phyloP scores from a whole-genome alignment of 2,113 vertebrate genomes.

The Cettia cetti region DNA sequence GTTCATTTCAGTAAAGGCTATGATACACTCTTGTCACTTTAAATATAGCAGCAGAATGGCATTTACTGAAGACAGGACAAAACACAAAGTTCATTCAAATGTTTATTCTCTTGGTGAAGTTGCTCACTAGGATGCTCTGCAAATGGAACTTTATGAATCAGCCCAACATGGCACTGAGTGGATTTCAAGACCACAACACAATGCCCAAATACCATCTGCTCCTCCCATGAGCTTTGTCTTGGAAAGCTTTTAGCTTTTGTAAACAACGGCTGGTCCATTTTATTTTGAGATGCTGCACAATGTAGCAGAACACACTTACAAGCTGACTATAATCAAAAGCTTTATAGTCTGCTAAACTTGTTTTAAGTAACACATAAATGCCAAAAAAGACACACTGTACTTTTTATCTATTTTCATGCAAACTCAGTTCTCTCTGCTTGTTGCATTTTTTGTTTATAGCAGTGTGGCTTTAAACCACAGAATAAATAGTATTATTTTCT shows the following conservation, averaged over 20 bases:
- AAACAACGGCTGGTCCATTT: neutral
- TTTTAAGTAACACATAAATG: conserved; percentile 44
- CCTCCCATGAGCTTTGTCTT: neutral
- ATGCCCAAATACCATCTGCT: neutral
- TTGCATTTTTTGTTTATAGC: conserved; percentile 4
- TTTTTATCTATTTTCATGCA: neutral
- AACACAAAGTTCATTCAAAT: conserved; percentile 9
- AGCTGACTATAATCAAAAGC: conserved; percentile 18
- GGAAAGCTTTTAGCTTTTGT: conserved; percentile 2
- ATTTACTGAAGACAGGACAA: conserved; percentile 17
- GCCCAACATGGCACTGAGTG: neutral
- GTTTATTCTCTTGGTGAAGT: neutral
- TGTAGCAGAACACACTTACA: conserved; percentile 2
- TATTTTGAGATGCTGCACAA: conserved; percentile 18
- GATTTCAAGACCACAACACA: neutral
- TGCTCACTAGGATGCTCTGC: neutral
- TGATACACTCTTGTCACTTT: neutral
- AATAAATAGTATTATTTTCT: conserved; percentile 28
- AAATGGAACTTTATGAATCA: neutral
- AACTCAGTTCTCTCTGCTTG: neutral
- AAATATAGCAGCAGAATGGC: neutral
- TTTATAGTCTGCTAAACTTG: conserved; percentile 24
- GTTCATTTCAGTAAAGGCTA: neutral
- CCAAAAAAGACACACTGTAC: neutral
- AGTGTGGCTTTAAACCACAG: neutral